Conservation (phyloP, 1,140 invertebrate species). For the Apis mellifera region DNA sequence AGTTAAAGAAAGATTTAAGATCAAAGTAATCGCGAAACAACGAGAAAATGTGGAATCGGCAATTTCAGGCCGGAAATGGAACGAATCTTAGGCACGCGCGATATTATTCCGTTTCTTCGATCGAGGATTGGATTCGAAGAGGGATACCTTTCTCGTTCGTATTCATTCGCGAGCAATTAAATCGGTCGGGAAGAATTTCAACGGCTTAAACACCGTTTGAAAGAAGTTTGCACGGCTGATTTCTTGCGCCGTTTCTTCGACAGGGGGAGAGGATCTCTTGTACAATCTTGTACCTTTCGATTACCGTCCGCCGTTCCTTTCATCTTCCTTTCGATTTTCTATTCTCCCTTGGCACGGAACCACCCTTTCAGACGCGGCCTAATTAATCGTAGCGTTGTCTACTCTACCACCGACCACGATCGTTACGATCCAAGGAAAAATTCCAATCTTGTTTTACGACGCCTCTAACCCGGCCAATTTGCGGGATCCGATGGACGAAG, state of each 20-base stretch:
- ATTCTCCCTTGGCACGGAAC: conserved; percentile 2
- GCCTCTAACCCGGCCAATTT: background rate
- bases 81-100: too few relatives aligned
- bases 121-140: too few relatives aligned
- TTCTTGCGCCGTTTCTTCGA: conserved; percentile 17
- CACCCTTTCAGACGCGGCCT: conserved; percentile 18
- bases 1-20: too few relatives aligned
- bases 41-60: too few relatives aligned
- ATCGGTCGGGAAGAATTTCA: conserved; percentile 28
- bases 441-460: background rate
- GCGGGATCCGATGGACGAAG: background rate
- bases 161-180: conserved; percentile 26
- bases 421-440: conserved; percentile 7
- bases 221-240: conserved; percentile 21
- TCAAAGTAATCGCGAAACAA: too few relatives aligned
- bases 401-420: background rate
- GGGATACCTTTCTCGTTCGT: background rate
- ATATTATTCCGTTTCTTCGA: too few relatives aligned
- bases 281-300: conserved; percentile 13
- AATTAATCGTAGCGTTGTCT: conserved; percentile 50
- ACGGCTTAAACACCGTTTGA: background rate
- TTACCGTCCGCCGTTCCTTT: conserved; percentile 38
- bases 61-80: too few relatives aligned
- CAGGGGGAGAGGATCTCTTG: background rate
- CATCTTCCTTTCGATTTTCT: conserved; percentile 18